These are phyloP conservation scores for Microctenopoma stevenorrisi DNA, from an alignment of 2,797 vertebrate species.

Conservation along the genomic window DNA sequence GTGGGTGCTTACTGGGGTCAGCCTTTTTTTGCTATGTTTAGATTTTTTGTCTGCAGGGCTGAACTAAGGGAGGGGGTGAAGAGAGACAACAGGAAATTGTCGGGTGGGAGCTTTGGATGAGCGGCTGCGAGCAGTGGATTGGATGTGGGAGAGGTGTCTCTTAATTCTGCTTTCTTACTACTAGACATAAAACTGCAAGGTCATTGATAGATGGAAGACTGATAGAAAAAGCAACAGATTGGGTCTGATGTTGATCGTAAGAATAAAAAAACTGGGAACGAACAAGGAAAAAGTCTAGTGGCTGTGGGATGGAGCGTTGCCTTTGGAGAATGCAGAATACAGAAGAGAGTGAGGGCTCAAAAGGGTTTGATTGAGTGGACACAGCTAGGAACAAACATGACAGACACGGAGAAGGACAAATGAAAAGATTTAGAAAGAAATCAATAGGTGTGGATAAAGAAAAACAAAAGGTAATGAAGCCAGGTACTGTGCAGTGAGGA, in stretches of 20 bases:
- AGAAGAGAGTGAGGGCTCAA: conserved; percentile 11
- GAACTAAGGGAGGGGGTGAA: conserved; percentile 30
- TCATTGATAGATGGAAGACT: conserved; percentile 20
- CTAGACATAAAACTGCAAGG: conserved; percentile 39
- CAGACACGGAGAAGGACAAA: conserved; percentile 37
- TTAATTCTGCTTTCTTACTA: conserved; percentile 47
- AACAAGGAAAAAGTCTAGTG: not conserved
- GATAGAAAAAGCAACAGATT: not conserved
- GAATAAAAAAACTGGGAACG: not conserved
- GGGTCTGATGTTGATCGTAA: not conserved
- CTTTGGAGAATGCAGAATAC: conserved; percentile 20
- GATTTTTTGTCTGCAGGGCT: conserved; percentile 5
- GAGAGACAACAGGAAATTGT: conserved; percentile 36
- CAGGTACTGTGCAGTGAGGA: conserved; percentile 26
- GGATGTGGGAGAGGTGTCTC: conserved; percentile 37
- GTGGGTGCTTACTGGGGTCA: conserved; percentile 26
- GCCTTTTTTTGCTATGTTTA: conserved; percentile 5
- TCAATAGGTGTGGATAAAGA: not conserved
- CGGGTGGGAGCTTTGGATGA: conserved; percentile 41
- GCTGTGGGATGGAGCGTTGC: conserved; percentile 19
- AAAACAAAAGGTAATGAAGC: conserved; percentile 13
- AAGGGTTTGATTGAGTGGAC: conserved; percentile 37
- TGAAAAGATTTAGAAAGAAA: conserved; percentile 34
- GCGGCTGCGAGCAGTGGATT: conserved; percentile 52
- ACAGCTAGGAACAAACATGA: conserved; percentile 40